Conservation (phyloP, 2,113 vertebrate species). For the Hiodon alosoides region DNA sequence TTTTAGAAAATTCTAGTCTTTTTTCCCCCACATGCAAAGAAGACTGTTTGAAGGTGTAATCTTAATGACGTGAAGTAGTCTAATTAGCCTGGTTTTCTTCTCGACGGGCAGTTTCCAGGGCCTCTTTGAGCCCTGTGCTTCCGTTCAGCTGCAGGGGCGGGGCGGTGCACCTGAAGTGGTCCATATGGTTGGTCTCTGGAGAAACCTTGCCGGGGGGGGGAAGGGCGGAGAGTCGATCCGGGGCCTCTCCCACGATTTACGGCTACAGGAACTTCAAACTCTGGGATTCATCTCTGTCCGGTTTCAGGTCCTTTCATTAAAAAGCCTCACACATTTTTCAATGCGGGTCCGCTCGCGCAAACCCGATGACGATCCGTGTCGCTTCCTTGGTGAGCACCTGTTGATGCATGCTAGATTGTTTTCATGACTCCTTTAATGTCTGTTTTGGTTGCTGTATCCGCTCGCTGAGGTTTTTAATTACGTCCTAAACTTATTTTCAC, state of each 20-base stretch:
- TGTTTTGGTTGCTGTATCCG: slow-evolving; percentile 52
- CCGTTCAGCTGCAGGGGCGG: neutral
- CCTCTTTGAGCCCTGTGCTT: neutral
- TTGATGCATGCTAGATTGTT: slow-evolving; percentile 13
- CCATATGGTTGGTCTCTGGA: neutral
- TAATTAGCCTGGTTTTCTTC: no score
- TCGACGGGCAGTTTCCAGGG: neutral
- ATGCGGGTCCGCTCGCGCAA: no score
- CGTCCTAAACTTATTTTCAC: slow-evolving; percentile 45
- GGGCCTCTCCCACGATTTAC: neutral
- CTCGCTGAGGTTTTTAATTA: slow-evolving; percentile 53
- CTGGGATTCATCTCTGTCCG: neutral
- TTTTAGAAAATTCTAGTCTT: no score
- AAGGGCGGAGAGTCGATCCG: no score
- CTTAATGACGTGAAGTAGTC: no score
- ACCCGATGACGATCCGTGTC: no score
- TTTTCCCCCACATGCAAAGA: no score
- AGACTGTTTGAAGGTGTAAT: no score
- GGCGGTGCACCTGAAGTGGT: neutral
- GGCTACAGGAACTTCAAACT: neutral
- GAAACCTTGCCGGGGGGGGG: no score
- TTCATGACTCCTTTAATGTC: slow-evolving; percentile 32
- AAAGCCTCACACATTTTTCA: no score
- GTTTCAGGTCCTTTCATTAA: neutral
- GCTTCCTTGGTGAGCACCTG: neutral